Percentiles rank a stretch among this genome's conserved stretches.
These are phyloP conservation scores for Saguinus oedipus DNA, from an alignment of 2,797 vertebrate species.

Conservation along the genomic window DNA sequence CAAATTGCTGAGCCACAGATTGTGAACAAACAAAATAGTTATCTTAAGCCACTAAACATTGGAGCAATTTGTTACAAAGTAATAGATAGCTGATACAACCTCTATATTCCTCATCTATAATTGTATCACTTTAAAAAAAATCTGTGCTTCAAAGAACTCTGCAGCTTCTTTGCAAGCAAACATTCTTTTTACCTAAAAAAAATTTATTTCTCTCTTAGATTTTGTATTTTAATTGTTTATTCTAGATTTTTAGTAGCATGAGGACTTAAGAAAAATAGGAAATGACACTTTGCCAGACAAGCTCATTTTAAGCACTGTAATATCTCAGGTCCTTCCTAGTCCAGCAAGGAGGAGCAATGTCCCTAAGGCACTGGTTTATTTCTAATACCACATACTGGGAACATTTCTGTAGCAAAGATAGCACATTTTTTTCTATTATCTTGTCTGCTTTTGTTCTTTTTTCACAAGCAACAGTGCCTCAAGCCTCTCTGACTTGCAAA, in stretches of 20 bases:
- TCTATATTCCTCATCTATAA: neutral
- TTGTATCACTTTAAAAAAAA: neutral
- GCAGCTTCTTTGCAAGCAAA: constrained; percentile 9
- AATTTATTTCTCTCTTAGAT: neutral
- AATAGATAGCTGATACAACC: neutral
- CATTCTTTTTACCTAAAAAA: neutral
- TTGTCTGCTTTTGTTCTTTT: neutral
- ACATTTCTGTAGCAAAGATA: neutral
- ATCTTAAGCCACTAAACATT: neutral
- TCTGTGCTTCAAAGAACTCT: neutral
- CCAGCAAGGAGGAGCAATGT: neutral
- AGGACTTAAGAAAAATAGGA: constrained; percentile 48
- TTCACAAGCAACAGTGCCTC: neutral
- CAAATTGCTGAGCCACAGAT: neutral
- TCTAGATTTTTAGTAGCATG: constrained; percentile 34
- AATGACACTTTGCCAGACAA: constrained; percentile 6
- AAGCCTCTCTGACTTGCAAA: neutral
- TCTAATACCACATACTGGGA: neutral
- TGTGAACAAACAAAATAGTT: neutral
- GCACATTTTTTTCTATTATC: neutral
- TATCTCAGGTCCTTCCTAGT: neutral
- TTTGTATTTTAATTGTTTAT: constrained; percentile 22
- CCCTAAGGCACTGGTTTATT: neutral
- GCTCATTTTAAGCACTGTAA: neutral
- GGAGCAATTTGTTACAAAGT: neutral